Base-by-base conservation (phyloP, 2,113 vertebrate species). In the Crocuta crocuta region DNA sequence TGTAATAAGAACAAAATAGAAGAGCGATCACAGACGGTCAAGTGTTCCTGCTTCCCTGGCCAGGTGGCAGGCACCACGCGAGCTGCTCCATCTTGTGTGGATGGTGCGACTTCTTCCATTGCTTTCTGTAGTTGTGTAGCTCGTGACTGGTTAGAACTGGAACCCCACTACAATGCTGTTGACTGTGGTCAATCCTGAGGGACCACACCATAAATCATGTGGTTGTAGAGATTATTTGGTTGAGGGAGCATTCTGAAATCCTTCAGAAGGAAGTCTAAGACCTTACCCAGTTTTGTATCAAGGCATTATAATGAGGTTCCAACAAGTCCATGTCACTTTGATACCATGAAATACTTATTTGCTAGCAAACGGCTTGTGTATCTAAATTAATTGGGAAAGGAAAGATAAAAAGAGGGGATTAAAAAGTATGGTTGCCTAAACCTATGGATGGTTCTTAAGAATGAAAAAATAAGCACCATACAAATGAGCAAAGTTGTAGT, bases 1-100 rank as follows among this genome's bases (percentile, higher is more conserved):
- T 99, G 99, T 98, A 99, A 99, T 98, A 99, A 99, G 99, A 99
- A 99, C 99, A 99, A 99, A 98, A 99, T 99, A 98, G 99, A 99
- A 99, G 99, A 99, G 96, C 99, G 99, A 45, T 99, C 99, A 45
- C 99, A 99, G 98, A 99, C 99, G 0, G 99, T 99, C 97, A 99
- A 99, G 99, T 99, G 99, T 96, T 99, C 99, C 98, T 99, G 99
- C 98, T 99, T 99, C 94, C 99, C 99, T 0, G 99, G 99, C 81
- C 99, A 99, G 98, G 99, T 99, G 98, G 99, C 99, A 17, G 99
- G 99, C 97, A 99, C 99, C 95, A 99, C 99, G 16, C 98, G 99
- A 90, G 99, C 99, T 15, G 99, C 99, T 93, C 99, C 99, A 10
- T 99, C 99, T 53, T 99, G 99, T 97, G 99, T 99, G 92, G 99